These are phyloP conservation scores for Dendrocincla fuliginosa DNA, from an alignment of 2,797 vertebrate species.

Conservation along the genomic window DNA sequence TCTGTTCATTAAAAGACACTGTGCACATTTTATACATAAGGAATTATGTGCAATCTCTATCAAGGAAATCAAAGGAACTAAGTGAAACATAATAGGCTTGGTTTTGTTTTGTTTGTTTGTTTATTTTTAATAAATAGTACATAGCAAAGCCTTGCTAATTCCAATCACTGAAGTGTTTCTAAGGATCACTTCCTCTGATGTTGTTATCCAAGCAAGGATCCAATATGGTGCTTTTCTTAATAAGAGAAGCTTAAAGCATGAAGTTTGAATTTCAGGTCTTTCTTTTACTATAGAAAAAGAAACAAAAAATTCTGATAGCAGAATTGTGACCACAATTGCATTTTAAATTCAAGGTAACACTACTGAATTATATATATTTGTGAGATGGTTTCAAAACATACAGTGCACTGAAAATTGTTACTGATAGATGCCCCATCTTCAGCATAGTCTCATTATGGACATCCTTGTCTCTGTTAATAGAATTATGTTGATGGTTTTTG, in stretches of 20 bases:
- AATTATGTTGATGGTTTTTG: background rate
- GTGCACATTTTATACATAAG: background rate
- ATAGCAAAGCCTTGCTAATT: slow-evolving; percentile 9
- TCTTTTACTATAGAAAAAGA: background rate
- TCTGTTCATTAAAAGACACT: background rate
- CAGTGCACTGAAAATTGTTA: background rate
- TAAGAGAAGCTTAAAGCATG: background rate
- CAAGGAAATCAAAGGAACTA: slow-evolving; percentile 42
- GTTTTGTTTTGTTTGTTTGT: background rate
- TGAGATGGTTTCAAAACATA: background rate
- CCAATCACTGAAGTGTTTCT: slow-evolving; percentile 9
- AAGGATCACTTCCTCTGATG: slow-evolving; percentile 30
- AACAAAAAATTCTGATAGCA: background rate
- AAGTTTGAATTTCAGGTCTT: background rate
- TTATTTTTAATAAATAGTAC: background rate
- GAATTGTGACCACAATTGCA: background rate
- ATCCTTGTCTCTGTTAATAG: background rate
- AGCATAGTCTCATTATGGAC: background rate
- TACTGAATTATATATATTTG: background rate
- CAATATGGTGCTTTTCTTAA: background rate
- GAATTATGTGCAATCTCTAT: slow-evolving; percentile 11
- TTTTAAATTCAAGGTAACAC: background rate
- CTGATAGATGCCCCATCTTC: background rate
- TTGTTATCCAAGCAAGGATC: background rate
- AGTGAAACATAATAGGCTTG: background rate